These are phyloP conservation scores for Ageneiosus marmoratus DNA, from an alignment of 2,113 vertebrate genomes.

Conservation along the genomic window DNA sequence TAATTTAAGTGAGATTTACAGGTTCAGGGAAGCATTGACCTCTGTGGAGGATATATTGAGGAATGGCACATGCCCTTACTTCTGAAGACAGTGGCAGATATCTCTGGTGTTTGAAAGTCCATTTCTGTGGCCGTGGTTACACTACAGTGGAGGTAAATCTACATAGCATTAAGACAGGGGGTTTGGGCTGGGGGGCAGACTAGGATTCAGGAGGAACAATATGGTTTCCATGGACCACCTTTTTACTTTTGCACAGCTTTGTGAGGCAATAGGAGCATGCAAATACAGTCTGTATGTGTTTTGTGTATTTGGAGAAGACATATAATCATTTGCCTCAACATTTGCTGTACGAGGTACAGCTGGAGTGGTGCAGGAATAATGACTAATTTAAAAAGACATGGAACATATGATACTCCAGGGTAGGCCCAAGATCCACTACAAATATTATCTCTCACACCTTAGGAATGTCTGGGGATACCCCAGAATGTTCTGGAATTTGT, in stretches of 20 bases:
- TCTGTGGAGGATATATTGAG: background rate
- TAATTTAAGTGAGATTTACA: background rate
- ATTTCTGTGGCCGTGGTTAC: background rate
- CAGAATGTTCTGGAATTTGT: background rate
- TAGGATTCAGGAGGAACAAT: background rate
- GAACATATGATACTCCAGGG: too few species aligned
- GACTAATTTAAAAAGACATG: background rate
- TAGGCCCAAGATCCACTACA: background rate
- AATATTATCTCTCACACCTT: background rate
- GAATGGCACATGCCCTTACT: background rate
- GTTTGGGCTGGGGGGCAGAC: too few species aligned
- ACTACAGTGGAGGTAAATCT: background rate
- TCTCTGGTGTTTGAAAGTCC: background rate
- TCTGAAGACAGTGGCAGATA: background rate
- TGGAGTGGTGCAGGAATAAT: background rate
- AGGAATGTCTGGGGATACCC: background rate
- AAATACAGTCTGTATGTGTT: background rate
- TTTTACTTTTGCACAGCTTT: background rate
- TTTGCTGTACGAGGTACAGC: background rate
- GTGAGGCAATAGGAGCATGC: background rate
- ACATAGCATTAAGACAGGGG: too few species aligned
- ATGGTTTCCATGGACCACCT: background rate
- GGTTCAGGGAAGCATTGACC: too few species aligned
- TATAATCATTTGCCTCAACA: background rate
- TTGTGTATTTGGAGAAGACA: background rate